Evolutionary conservation across 1,140 invertebrate species (phyloP).

Genomic region (Aricia agestis): DNA sequence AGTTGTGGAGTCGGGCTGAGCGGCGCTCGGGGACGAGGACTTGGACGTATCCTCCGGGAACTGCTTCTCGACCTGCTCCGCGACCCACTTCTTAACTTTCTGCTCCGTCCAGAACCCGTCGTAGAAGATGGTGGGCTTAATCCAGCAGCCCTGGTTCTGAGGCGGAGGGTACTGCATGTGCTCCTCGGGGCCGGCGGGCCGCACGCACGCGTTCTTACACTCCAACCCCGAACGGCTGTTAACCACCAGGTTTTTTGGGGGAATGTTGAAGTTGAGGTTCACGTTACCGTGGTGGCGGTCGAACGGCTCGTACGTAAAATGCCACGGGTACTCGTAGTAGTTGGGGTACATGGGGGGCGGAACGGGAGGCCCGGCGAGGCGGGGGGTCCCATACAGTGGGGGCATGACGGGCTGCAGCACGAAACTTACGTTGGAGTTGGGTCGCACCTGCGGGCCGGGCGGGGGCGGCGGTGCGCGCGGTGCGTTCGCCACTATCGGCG

Average conservation of each 20-base stretch:
- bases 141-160: slow-evolving; percentile 61
- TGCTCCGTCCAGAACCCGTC: slow-evolving; percentile 75
- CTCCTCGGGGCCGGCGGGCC: slow-evolving; percentile 33
- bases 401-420: slow-evolving; percentile 60
- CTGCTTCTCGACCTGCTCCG: slow-evolving; percentile 70
- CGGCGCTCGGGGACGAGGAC: slow-evolving; percentile 29
- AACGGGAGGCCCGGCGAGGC: slow-evolving; percentile 34
- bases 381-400: slow-evolving; percentile 49
- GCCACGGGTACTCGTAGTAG: slow-evolving; percentile 69
- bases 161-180: slow-evolving; percentile 36
- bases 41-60: slow-evolving; percentile 48
- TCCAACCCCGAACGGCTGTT: slow-evolving; percentile 47
- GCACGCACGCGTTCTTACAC: slow-evolving; percentile 45
- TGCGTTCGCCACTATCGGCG: slow-evolving; percentile 20
- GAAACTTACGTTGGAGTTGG: slow-evolving; percentile 71
- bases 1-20: slow-evolving; percentile 34
- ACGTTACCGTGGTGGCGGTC: slow-evolving; percentile 56
- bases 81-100: slow-evolving; percentile 73
- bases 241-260: slow-evolving; percentile 61
- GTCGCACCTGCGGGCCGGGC: slow-evolving; percentile 27
- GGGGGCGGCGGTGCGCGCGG: slow-evolving; percentile 28
- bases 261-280: slow-evolving; percentile 64
- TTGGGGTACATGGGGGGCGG: slow-evolving; percentile 49
- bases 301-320: slow-evolving; percentile 61
- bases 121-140: slow-evolving; percentile 73